Conservation (phyloP, 30 jellyfish, hydroid and myxozoan species). For the Cassiopea andromeda region DNA sequence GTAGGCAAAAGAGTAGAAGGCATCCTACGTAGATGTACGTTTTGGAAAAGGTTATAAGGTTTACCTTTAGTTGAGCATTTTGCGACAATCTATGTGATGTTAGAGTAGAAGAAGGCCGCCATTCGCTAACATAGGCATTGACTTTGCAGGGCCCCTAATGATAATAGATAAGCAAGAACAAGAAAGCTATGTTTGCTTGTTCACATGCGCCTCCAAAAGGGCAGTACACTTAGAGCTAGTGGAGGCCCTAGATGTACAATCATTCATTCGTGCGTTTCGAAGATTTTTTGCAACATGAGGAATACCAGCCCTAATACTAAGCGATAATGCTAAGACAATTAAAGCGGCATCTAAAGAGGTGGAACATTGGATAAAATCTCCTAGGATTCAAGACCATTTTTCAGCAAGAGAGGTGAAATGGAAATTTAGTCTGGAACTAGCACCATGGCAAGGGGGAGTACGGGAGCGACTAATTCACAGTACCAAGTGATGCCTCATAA, state of each 20-base stretch:
- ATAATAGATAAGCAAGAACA: conserved; percentile 7
- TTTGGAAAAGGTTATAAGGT: conserved; percentile 12
- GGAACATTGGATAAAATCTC: conserved; percentile 1
- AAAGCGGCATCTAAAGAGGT: conserved; percentile 22
- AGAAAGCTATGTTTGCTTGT: conserved; percentile 28
- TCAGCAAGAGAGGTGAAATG: conserved; percentile 25
- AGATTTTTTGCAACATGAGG: conserved; percentile 13
- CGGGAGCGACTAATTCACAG: conserved; percentile 45
- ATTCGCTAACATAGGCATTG: conserved; percentile 13
- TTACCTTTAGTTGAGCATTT: not conserved
- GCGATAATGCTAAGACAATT: not conserved
- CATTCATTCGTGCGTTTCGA: conserved; percentile 4
- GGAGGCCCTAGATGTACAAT: conserved; percentile 6
- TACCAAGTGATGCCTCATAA: conserved; percentile 34
- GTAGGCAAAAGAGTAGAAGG: conserved; percentile 9
- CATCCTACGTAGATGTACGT: conserved; percentile 2
- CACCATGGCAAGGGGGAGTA: conserved; percentile 55
- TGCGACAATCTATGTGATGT: conserved; percentile 1
- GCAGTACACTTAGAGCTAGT: conserved; percentile 60
- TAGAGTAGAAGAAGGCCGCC: conserved; percentile 30
- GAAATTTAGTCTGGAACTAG: conserved; percentile 13
- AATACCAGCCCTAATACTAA: not conserved
- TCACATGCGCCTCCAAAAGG: conserved; percentile 64
- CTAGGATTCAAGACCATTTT: conserved; percentile 34
- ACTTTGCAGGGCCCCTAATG: conserved; percentile 18